Conservation (phyloP, 2,797 vertebrate species). For the Scleropages formosus region DNA sequence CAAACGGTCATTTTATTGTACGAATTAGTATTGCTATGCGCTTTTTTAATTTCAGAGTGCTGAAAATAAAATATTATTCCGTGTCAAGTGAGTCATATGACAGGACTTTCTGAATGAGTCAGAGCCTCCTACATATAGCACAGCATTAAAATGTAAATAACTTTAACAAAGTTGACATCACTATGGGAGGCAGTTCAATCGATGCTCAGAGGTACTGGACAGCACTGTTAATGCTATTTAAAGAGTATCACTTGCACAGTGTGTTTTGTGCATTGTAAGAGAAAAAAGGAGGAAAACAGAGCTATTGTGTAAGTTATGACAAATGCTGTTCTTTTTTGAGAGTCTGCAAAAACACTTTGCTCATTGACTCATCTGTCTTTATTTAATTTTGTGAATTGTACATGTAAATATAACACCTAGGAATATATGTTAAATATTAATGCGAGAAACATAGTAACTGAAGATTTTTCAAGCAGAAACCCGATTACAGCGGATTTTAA, state of each 20-base stretch:
- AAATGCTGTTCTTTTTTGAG: background rate
- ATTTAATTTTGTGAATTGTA: background rate
- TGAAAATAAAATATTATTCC: conserved; percentile 34
- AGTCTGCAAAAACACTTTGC: background rate
- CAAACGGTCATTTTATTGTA: conserved; percentile 10
- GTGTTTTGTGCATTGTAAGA: background rate
- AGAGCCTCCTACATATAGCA: conserved; percentile 42
- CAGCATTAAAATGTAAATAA: conserved; percentile 35
- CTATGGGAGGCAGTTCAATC: conserved; percentile 19
- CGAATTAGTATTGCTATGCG: background rate
- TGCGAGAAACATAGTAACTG: too few species aligned
- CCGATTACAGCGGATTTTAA: too few species aligned
- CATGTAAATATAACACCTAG: background rate
- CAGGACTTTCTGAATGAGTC: conserved; percentile 52
- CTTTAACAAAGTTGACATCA: conserved; percentile 35
- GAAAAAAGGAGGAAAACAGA: background rate
- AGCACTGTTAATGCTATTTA: conserved; percentile 3
- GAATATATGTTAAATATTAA: too few species aligned
- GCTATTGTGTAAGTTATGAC: conserved; percentile 6
- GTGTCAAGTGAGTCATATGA: conserved; percentile 53
- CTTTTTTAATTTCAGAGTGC: conserved; percentile 16
- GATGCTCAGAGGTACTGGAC: background rate
- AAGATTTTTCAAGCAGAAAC: too few species aligned
- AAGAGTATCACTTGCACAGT: background rate
- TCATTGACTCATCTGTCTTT: background rate